Evolutionary conservation across 2,113 vertebrate species (phyloP), one percentile per base, ranked within the genome.

Genomic region (Amblyopsis rosae): DNA sequence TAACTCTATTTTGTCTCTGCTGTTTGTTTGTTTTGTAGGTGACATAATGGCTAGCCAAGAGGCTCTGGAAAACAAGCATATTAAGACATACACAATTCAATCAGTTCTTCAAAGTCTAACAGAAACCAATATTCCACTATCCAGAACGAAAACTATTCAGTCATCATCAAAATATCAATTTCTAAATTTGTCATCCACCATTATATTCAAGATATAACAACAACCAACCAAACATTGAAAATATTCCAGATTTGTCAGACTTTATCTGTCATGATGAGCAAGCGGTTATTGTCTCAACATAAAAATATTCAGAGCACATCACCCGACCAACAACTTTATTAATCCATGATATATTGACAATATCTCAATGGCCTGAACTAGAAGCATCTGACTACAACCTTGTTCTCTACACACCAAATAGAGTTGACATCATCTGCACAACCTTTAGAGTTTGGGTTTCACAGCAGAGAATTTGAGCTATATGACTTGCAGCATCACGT

Each of bases 121-220:
- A 59, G 55, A 67, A 13, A 26, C 33, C 10, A 16, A 12, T 57
- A 4, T 33, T 35, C 48, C 49, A 4, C 16, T 7, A 3, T 65
- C 61, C 55, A 65, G 19, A 60, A 67, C n/a, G 1, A 63, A 7
- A 12, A 19, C 46, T 6, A 3, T 10, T 41, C 51, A 33, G 41
- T 71, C 73, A 60, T 59, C 4, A 1, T 47, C 41, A 26, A 33
- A 12, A 1, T 26, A 47, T 5, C 54, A 67, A 64, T 68, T 73
- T 67, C 59, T 55, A 69, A 54, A 77, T 69, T 58, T 72, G 59
- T 74, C 79, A 71, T 16, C 64, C 5, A 55, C 54, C 67, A 59
- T 45, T 19, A 33, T 50, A 1, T 61, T 0, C 7, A 59, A 13
- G 58, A 46, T n/a, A 48, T 47, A 55, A 54, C 66, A 62, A 49